Conservation (phyloP, 2,888 invertebrate species). For the Cantharis rustica region DNA sequence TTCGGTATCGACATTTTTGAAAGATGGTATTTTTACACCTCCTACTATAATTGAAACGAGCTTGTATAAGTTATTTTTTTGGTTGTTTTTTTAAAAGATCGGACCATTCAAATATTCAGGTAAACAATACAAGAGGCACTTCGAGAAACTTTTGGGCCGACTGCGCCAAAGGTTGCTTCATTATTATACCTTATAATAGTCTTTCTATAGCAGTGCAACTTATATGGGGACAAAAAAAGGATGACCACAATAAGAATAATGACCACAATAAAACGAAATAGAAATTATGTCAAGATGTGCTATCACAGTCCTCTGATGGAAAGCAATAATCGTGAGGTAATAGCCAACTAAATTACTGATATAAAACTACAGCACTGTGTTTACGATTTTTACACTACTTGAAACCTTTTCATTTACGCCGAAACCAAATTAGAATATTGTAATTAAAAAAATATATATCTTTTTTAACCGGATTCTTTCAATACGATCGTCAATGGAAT, state of each 20-base stretch:
- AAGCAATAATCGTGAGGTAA: constrained; percentile 28
- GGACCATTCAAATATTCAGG: constrained; percentile 6
- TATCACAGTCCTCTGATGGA: constrained; percentile 13
- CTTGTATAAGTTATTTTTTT: constrained; percentile 48
- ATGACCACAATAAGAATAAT: constrained; percentile 30
- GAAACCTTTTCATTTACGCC: constrained; percentile 1
- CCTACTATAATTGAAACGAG: constrained; percentile 48
- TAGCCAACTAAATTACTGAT: constrained; percentile 23
- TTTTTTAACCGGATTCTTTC: neutral
- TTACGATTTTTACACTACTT: constrained; percentile 15
- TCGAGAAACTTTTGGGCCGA: constrained; percentile 21
- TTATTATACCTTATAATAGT: constrained; percentile 42
- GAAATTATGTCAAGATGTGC: constrained; percentile 28
- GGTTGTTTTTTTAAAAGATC: constrained; percentile 10
- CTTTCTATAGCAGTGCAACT: constrained; percentile 38
- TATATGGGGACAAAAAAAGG: constrained; percentile 30
- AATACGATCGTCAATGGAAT: neutral
- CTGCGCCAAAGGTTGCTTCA: constrained; percentile 38
- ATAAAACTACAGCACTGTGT: constrained; percentile 18
- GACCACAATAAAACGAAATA: constrained; percentile 28
- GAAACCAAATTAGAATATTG: neutral
- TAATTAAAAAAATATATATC: neutral
- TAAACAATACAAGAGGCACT: constrained; percentile 5
- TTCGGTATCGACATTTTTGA: constrained; percentile 31
- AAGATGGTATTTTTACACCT: constrained; percentile 47